A percentile compares a stretch with the other conserved stretches of the same genome.
These are phyloP conservation scores for Dasysyrphus tricinctus DNA, from an alignment of 2,888 invertebrate species.

Conservation along the genomic window DNA sequence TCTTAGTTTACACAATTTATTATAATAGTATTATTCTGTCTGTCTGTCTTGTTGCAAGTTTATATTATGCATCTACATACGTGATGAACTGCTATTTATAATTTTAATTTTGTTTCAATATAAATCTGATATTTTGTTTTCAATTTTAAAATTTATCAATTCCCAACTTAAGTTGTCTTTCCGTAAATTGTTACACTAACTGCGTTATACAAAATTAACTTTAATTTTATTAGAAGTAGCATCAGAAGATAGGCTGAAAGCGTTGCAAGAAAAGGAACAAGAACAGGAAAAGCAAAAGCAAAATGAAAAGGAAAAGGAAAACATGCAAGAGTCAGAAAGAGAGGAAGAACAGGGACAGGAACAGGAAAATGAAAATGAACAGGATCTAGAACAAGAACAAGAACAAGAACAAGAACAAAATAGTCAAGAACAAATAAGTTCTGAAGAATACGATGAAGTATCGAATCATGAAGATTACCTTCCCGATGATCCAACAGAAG, in stretches of 20 bases:
- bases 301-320: slow-evolving; percentile 8
- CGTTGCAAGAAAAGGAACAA: slow-evolving; percentile 5
- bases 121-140: neutral
- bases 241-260: slow-evolving; percentile 41
- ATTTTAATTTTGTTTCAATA: too few relatives aligned
- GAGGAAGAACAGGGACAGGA: neutral
- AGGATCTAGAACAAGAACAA: neutral
- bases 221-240: slow-evolving; percentile 69
- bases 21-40: too few relatives aligned
- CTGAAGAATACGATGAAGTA: slow-evolving; percentile 46
- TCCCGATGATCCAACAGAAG: slow-evolving; percentile 40
- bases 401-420: slow-evolving; percentile 32
- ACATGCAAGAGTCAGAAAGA: too few relatives aligned
- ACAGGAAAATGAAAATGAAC: slow-evolving; percentile 1
- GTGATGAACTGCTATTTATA: too few relatives aligned
- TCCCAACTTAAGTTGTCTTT: neutral
- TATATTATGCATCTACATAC: too few relatives aligned
- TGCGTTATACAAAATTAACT: slow-evolving; percentile 31
- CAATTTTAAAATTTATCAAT: neutral
- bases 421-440: slow-evolving; percentile 25
- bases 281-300: neutral
- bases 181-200: neutral
- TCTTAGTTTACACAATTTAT: too few relatives aligned
- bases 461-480: slow-evolving; percentile 27
- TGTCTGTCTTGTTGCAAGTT: too few relatives aligned